phyloP scores from a whole-genome alignment of 2,113 vertebrate genomes.

The Hippocampus barbouri region DNA sequence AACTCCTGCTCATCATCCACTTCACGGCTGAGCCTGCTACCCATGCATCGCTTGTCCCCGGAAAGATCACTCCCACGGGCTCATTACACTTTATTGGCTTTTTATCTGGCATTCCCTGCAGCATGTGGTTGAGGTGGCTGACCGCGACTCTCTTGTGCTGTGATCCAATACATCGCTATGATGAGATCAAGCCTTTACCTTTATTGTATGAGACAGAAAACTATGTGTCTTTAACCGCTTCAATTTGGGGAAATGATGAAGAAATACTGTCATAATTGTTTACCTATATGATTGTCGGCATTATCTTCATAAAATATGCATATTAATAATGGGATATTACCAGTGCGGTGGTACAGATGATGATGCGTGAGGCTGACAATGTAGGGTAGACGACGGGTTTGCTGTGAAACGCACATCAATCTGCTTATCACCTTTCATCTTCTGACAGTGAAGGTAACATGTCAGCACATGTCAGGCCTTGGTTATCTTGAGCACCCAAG shows the following conservation, averaged over 20 bases:
- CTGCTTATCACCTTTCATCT: constrained; percentile 13
- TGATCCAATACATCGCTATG: background rate
- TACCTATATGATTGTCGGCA: background rate
- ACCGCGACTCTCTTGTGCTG: background rate
- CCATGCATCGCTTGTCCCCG: background rate
- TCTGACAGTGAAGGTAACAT: constrained; percentile 11
- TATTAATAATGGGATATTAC: constrained; percentile 7
- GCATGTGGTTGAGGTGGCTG: background rate
- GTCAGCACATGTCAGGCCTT: background rate
- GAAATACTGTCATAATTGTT: background rate
- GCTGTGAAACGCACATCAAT: constrained; percentile 26
- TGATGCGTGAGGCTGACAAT: background rate
- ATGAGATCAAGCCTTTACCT: background rate
- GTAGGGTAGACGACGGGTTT: background rate
- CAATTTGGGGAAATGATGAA: background rate
- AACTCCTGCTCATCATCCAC: constrained; percentile 13
- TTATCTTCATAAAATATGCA: background rate
- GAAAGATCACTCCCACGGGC: constrained; percentile 9
- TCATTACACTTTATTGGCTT: constrained; percentile 25
- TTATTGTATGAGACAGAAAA: background rate
- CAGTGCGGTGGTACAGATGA: background rate
- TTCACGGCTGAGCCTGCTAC: too few species aligned
- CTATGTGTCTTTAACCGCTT: background rate
- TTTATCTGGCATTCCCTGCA: background rate
- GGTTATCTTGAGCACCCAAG: background rate